Conservation (phyloP, 2,888 invertebrate genomes). For the Polietes domitor region DNA sequence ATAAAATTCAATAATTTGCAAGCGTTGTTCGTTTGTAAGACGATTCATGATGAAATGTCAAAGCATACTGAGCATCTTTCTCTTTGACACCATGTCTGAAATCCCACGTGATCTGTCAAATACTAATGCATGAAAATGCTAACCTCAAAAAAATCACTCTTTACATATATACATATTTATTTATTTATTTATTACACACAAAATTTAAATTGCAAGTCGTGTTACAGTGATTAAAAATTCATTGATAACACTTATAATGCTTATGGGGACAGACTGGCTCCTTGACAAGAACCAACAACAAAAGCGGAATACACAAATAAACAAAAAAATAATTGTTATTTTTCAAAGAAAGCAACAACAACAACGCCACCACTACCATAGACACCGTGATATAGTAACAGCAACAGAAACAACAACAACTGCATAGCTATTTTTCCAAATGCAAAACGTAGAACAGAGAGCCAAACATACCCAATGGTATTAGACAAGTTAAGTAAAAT, state of each 20-base stretch:
- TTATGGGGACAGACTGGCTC: not conserved
- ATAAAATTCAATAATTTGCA: too few species aligned
- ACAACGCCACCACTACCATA: not conserved
- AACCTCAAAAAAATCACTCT: too few species aligned
- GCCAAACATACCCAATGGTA: not conserved
- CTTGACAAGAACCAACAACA: not conserved
- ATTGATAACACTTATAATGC: slow-evolving; percentile 33
- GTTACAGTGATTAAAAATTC: slow-evolving; percentile 46
- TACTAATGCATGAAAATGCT: too few species aligned
- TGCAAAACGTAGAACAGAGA: too few species aligned
- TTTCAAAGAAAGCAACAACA: not conserved
- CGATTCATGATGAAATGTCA: too few species aligned
- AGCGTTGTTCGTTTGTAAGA: too few species aligned
- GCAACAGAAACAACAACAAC: not conserved
- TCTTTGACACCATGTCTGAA: too few species aligned
- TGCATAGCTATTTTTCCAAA: too few species aligned
- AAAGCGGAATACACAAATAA: not conserved
- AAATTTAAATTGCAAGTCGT: slow-evolving; percentile 43
- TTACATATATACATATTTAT: not conserved
- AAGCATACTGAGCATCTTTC: too few species aligned
- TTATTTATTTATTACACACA: not conserved
- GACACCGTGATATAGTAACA: not conserved
- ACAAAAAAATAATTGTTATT: not conserved
- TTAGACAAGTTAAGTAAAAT: slow-evolving; percentile 1
- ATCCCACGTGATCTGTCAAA: too few species aligned